Base-by-base conservation (phyloP, 2,888 invertebrate species). In the Ochropacha duplaris region DNA sequence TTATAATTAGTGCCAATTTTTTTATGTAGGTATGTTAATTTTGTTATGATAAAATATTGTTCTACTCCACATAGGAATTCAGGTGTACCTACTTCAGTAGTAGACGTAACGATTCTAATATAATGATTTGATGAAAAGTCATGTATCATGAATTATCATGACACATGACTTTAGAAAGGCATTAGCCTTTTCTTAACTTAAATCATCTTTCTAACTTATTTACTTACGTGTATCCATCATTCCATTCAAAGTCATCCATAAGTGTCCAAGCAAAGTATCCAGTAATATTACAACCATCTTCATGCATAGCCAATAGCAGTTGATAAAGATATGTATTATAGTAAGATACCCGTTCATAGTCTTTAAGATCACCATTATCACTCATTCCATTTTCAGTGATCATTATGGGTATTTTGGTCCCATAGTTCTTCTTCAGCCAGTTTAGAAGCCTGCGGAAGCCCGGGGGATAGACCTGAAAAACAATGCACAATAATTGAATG, bases 241-340 rank as follows among this genome's bases (percentile, higher is more conserved):
- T 78, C 94, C 94, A 95, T 80, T 95, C 95, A 64, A 95, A 94
- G 71, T 94, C 94, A 71, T 95, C 95, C 88, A 95, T 88, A 28
- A 95, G 81, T 2, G 94, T 94, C 94, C 95, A 94, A 0, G 93
- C 94, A 14, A 93, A 93, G 78, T 94, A 95, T 0, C 94, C 94
- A 57, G 79, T 80, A 0, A 94, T 74, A 56, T 90, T 87, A 61
- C 90, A 90, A 3, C 82, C 83, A 64, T 93, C 93, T 63, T 86
- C 79, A 58, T 88, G 68, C 24, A 87, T 81, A 1, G 92, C 92
- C 24, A 86, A 69, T 49, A 90, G 65, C 57, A 92, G 60, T 61
- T 92, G 90, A 60, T 86, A 73, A 4, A 94, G 66, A 64, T 93
- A 92, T 57, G 81, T 76, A 72, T 94, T 94, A 62, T 84, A 92